Evolutionary conservation across 2,888 invertebrate species (phyloP).

Genomic region (Abrostola triplasia): DNA sequence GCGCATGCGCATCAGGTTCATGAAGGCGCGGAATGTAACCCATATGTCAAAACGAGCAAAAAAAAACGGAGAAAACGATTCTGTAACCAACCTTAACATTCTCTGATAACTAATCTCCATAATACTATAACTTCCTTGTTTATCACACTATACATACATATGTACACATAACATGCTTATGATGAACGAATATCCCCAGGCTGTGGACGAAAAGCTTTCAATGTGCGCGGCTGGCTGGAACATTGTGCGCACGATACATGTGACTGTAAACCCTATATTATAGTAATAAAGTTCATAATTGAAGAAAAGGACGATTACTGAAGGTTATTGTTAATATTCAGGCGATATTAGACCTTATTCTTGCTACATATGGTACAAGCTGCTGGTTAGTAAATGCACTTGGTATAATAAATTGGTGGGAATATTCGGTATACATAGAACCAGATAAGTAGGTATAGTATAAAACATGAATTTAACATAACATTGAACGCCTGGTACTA

Average conservation of each 20-base stretch:
- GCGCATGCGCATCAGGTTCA: no score
- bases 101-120: background rate
- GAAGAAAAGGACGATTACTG: background rate
- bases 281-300: conserved; percentile 6
- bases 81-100: no score
- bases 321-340: background rate
- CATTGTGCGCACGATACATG: conserved; percentile 45
- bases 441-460: no score
- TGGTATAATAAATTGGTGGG: no score
- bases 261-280: conserved; percentile 15
- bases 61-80: no score
- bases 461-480: no score
- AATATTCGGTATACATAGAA: no score
- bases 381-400: background rate
- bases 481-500: no score
- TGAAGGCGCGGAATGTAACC: no score
- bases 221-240: conserved; percentile 35
- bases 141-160: background rate
- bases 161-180: conserved; percentile 10
- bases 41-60: no score
- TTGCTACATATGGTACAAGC: background rate
- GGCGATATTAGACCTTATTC: background rate
- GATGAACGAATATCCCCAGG: conserved; percentile 26
- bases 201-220: conserved; percentile 30
- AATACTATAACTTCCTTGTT: background rate